Evolutionary conservation across 2,113 vertebrate genomes (phyloP), one percentile per base, ranked within the genome.

Genomic region (Dromaius novaehollandiae): DNA sequence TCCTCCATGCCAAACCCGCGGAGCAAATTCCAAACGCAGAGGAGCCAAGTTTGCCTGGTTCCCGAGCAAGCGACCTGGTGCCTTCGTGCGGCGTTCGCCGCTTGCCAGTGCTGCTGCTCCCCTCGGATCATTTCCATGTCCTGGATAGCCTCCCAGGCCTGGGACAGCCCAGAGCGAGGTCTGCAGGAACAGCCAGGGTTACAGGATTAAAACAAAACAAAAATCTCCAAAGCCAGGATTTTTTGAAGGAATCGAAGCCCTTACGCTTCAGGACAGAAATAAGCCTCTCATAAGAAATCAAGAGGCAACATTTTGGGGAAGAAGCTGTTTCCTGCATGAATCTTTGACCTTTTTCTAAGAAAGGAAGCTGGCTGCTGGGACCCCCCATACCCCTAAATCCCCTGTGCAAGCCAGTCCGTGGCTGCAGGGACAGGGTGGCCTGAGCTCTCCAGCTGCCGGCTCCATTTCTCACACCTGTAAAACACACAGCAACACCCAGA

Each of bases 361-460:
- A 53, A 66, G 46, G 55, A 65, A 48, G 84, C 78, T 50, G 28
- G 6, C 46, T 48, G 3, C 1, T 2, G 8, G 60, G 66, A 53
- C 8, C 9, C 46, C 46, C 46, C 18, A 7, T 48, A 19, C 46
- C 44, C 18, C 40, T 14, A 40, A 63, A 71, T 26, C 26, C 51
- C 53, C 14, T 1, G 1, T 12, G 26, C 0, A 0, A 58, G 75
- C 1, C 0, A 18, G 18, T 48, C 46, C 46, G 12, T 18, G 18
- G 46, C 46, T 48, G 18, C 17, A 48, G 46, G 18, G 4, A 19
- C 18, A 46, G 46, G 46, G 19, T 19, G 12, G 19, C 12, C 17
- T 19, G 46, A 48, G 46, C 46, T 48, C 46, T 48, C 46, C 46
- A 48, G 46, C 46, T 48, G 46, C 46, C 12, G 7, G 46, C 18